Percentiles rank a stretch among this genome's conserved stretches.
These are phyloP conservation scores for Eupithecia centaureata DNA, from an alignment of 2,888 invertebrate species.

Conservation along the genomic window DNA sequence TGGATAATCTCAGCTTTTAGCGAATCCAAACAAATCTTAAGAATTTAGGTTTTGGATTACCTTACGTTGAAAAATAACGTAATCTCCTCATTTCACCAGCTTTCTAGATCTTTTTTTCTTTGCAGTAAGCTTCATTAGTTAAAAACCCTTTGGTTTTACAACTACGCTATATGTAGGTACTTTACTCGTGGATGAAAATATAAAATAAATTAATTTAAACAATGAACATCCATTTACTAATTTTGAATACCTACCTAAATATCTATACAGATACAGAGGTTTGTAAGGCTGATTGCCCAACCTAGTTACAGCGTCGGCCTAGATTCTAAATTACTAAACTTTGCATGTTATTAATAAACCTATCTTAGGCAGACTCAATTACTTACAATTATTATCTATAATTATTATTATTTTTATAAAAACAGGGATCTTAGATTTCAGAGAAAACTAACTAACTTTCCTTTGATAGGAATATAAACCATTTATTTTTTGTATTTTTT, in stretches of 20 bases:
- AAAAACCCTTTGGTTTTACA: too few relatives aligned
- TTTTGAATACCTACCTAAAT: background rate
- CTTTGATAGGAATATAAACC: too few relatives aligned
- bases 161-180: too few relatives aligned
- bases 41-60: background rate
- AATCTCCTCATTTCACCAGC: background rate
- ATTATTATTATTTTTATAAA: too few relatives aligned
- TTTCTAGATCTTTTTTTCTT: background rate
- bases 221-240: too few relatives aligned
- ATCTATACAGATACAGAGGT: background rate
- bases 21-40: background rate
- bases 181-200: too few relatives aligned
- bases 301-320: constrained; percentile 19
- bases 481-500: too few relatives aligned
- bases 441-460: too few relatives aligned
- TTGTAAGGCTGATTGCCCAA: constrained; percentile 18
- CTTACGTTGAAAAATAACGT: background rate
- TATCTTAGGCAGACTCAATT: background rate
- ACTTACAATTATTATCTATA: too few relatives aligned
- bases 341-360: constrained; percentile 4
- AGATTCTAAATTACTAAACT: constrained; percentile 17
- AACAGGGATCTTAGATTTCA: too few relatives aligned
- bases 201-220: too few relatives aligned
- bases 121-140: background rate
- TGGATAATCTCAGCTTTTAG: background rate